Percentiles rank a stretch among this genome's conserved stretches.
Evolutionary conservation across 1,140 invertebrate species (phyloP).

Genomic region (Diorhabda elongata): DNA sequence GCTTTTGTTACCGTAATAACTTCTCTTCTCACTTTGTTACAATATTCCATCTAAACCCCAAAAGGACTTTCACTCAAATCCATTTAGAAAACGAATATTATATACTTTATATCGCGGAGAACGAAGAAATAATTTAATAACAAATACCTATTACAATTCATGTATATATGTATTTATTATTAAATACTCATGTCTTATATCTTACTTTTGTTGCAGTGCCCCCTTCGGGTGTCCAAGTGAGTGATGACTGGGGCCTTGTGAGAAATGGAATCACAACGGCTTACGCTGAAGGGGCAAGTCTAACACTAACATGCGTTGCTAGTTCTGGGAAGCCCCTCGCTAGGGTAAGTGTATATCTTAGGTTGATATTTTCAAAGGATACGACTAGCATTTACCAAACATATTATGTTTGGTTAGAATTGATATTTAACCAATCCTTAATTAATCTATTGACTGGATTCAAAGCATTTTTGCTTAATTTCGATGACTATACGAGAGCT

Average conservation of each 20-base stretch:
- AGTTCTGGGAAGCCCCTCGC: conserved; percentile 43
- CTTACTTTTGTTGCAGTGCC: conserved; percentile 40
- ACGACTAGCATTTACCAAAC: not conserved
- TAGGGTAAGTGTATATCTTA: conserved; percentile 29
- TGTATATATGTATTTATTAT: too few relatives aligned
- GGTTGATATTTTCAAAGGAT: not conserved
- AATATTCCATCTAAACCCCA: not conserved
- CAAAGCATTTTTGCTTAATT: too few relatives aligned
- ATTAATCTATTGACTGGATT: not conserved
- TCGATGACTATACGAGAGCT: too few relatives aligned
- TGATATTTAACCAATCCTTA: not conserved
- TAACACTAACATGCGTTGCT: conserved; percentile 52
- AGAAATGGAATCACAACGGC: conserved; percentile 51
- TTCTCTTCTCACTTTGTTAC: not conserved
- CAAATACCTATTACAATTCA: too few relatives aligned
- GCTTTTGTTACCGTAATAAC: not conserved
- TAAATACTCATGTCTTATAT: too few relatives aligned
- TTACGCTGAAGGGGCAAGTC: conserved; percentile 52
- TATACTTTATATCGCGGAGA: not conserved
- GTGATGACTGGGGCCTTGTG: conserved; percentile 40
- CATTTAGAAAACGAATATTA: not conserved
- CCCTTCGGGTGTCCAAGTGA: conserved; percentile 43
- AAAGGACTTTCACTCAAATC: not conserved
- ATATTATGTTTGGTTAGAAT: not conserved
- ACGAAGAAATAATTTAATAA: too few relatives aligned